Percentiles rank a stretch among this genome's conserved stretches.
Conservation (phyloP, 2,113 vertebrate species). For the Jaculus jaculus region DNA sequence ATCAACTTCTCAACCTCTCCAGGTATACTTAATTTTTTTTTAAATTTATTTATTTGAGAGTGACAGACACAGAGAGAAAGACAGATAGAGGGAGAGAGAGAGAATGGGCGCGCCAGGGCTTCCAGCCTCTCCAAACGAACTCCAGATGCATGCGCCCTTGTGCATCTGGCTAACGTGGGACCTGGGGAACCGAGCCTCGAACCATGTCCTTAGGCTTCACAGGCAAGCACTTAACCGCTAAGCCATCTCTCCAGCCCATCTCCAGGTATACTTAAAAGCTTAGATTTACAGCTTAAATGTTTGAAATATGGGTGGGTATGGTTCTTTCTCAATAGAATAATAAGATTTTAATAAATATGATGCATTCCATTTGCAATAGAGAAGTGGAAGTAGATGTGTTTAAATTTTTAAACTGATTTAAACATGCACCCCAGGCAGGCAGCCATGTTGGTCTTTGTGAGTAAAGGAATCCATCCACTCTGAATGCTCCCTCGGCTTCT, state of each 20-base stretch:
- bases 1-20: not conserved
- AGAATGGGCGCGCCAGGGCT: too few relatives aligned
- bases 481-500: not conserved
- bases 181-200: too few relatives aligned
- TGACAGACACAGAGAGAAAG: too few relatives aligned
- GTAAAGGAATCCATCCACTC: constrained; percentile 46
- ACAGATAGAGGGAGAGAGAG: too few relatives aligned
- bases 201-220: too few relatives aligned
- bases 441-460: not conserved
- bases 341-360: not conserved
- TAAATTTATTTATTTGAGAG: too few relatives aligned
- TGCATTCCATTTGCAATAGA: not conserved
- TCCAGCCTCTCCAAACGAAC: too few relatives aligned
- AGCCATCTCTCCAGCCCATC: too few relatives aligned
- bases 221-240: too few relatives aligned
- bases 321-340: constrained; percentile 5
- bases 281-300: not conserved
- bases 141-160: too few relatives aligned
- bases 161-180: too few relatives aligned
- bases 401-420: not conserved
- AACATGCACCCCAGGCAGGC: not conserved
- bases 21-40: not conserved
- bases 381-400: not conserved
- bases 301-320: constrained; percentile 18
- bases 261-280: not conserved